A percentile compares a stretch with the other conserved stretches of the same genome.
Evolutionary conservation across 53 echinoderm and acorn worm species (phyloP).

Genomic region (Luidia sarsii): DNA sequence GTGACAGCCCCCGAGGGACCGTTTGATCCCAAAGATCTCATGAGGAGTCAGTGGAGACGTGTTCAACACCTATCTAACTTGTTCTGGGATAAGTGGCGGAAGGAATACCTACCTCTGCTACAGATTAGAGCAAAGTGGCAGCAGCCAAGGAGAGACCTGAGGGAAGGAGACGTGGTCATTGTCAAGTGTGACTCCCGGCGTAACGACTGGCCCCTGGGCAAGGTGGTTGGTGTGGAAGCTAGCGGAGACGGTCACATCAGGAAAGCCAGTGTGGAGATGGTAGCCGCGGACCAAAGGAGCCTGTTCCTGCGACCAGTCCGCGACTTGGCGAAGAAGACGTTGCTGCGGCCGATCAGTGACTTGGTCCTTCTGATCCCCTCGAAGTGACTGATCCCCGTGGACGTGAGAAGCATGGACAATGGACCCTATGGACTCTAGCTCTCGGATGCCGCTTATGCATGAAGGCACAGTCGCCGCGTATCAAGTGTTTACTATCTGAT

Average conservation of each 20-base stretch:
- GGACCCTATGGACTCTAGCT: no score
- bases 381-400: conserved; percentile 1
- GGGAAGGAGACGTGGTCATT: conserved; percentile 46
- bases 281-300: conserved; percentile 15
- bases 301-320: conserved; percentile 24
- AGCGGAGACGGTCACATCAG: conserved; percentile 49
- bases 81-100: conserved; percentile 68
- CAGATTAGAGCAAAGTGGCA: conserved; percentile 59
- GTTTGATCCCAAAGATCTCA: conserved; percentile 57
- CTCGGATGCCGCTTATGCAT: conserved; percentile 6
- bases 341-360: conserved; percentile 61
- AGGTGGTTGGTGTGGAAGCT: conserved; percentile 24
- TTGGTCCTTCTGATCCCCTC: conserved; percentile 56
- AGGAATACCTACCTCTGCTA: conserved; percentile 60
- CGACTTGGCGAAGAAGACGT: conserved; percentile 54
- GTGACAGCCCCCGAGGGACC: conserved; percentile 63
- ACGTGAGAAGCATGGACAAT: no score
- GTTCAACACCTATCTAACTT: conserved; percentile 64
- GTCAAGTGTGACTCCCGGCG: conserved; percentile 52
- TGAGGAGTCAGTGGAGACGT: conserved; percentile 64
- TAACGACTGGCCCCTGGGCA: conserved; percentile 63
- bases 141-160: conserved; percentile 34
- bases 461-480: conserved; percentile 4
- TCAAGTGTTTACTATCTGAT: conserved; percentile 11
- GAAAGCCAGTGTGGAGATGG: conserved; percentile 52